These are phyloP conservation scores for Callocephalon fimbriatum DNA, from an alignment of 2,113 vertebrate species.

Conservation along the genomic window DNA sequence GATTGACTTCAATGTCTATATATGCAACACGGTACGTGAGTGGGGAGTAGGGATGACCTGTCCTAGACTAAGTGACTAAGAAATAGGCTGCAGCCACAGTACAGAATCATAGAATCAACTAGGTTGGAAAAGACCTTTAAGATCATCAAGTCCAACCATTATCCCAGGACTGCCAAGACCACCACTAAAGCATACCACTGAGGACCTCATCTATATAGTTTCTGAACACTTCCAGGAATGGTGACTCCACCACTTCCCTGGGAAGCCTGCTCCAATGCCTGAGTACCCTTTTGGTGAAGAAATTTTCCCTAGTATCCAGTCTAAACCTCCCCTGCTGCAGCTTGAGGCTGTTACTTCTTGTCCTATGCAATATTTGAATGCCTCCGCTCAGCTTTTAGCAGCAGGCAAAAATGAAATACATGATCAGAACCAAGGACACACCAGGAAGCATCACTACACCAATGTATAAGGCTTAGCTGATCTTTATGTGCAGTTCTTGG, in stretches of 20 bases:
- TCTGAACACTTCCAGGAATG: not conserved
- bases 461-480: not conserved
- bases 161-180: not conserved
- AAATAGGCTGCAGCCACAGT: not conserved
- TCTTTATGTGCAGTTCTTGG: not conserved
- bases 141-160: not conserved
- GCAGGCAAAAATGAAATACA: not conserved
- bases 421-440: not conserved
- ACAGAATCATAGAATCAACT: not conserved
- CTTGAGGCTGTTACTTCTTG: not conserved
- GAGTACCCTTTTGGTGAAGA: not conserved
- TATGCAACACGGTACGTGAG: fast-evolving
- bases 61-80: not conserved
- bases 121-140: not conserved
- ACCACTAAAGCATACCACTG: not conserved
- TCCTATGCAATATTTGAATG: not conserved
- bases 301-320: not conserved
- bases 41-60: not conserved
- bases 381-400: not conserved
- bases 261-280: not conserved
- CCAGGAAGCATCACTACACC: not conserved
- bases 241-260: not conserved
- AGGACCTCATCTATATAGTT: not conserved
- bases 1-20: not conserved
- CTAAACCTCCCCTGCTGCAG: not conserved